These are phyloP conservation scores for Clarias batrachus DNA, from an alignment of 2,113 vertebrate genomes.

Conservation along the genomic window DNA sequence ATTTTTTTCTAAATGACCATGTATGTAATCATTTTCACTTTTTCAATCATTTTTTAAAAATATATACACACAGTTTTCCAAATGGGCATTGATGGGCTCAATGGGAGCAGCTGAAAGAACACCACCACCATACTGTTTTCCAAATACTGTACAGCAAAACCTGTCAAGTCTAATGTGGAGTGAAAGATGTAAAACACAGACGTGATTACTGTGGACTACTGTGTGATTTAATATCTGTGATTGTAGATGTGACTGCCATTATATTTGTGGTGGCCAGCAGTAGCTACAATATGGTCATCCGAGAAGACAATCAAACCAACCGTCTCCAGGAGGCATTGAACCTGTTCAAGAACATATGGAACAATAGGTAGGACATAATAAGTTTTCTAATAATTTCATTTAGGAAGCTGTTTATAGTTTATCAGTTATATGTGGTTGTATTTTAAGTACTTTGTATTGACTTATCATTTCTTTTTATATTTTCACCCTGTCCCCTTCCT, in stretches of 20 bases:
- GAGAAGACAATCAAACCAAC: conserved; percentile 99
- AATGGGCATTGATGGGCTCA: too few species aligned
- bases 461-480: not conserved
- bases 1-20: not conserved
- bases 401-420: not conserved
- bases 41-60: too few species aligned
- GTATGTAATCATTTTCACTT: too few species aligned
- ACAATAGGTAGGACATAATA: conserved; percentile 84
- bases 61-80: too few species aligned
- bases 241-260: conserved; percentile 93
- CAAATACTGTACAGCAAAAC: not conserved
- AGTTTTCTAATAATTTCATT: not conserved
- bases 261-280: conserved; percentile 99
- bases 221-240: not conserved
- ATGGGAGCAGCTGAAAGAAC: too few species aligned
- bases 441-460: conserved; percentile 14
- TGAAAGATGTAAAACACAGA: not conserved
- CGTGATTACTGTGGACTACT: not conserved
- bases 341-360: conserved; percentile 99
- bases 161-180: not conserved
- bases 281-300: conserved; percentile 99
- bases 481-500: not conserved
- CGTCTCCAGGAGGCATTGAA: conserved; percentile 98
- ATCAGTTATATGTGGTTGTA: not conserved
- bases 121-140: not conserved